Conservation (phyloP, 2,888 invertebrate genomes). For the Machimus atricapillus region DNA sequence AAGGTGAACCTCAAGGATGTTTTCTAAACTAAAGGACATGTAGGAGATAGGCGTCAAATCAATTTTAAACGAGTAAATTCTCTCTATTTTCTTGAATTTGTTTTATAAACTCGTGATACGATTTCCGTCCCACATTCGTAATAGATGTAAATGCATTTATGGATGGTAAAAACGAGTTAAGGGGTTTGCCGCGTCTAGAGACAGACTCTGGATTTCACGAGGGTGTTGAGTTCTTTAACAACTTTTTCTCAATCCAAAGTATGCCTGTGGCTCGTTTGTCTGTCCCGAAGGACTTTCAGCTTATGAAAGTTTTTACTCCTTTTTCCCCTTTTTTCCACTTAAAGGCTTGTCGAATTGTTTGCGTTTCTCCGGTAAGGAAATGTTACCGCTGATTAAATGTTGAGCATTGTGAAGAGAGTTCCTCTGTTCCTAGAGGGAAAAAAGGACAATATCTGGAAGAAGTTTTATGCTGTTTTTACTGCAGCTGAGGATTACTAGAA, state of each 20-base stretch:
- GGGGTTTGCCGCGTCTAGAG: constrained; percentile 53
- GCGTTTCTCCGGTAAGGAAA: constrained; percentile 45
- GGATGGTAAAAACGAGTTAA: constrained; percentile 53
- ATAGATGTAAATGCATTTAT: constrained; percentile 60
- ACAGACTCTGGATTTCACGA: constrained; percentile 53
- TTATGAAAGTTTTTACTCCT: neutral
- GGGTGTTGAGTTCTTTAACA: neutral
- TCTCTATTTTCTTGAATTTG: neutral
- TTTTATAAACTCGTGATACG: constrained; percentile 53
- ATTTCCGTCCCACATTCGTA: constrained; percentile 63
- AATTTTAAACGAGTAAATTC: neutral
- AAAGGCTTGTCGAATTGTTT: constrained; percentile 46
- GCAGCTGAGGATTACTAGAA: constrained; percentile 60
- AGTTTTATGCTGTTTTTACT: constrained; percentile 63
- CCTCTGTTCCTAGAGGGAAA: constrained; percentile 58
- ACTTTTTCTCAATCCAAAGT: neutral
- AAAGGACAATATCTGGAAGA: constrained; percentile 59
- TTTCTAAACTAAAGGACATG: neutral
- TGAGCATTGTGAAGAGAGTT: constrained; percentile 59
- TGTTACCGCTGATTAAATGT: constrained; percentile 52
- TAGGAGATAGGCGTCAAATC: neutral
- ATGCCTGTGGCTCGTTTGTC: neutral
- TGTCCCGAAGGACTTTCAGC: neutral
- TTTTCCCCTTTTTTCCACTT: constrained; percentile 41
- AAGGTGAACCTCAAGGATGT: neutral